A percentile compares a stretch with the other conserved stretches of the same genome.
Conservation (phyloP, 2,888 invertebrate genomes). For the Cremastobaeus sp. region DNA sequence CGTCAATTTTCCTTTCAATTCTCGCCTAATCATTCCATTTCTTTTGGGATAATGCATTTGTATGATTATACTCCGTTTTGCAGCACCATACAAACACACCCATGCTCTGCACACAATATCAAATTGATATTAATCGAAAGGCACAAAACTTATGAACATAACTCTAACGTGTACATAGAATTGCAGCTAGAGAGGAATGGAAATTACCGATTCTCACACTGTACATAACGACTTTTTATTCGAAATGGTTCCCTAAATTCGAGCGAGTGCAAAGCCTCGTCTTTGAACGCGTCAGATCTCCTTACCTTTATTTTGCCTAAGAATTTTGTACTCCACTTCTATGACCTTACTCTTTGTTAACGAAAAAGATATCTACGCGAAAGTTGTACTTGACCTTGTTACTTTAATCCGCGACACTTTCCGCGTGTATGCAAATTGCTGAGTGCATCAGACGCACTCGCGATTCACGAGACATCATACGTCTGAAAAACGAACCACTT, state of each 20-base stretch:
- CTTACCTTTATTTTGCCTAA: neutral
- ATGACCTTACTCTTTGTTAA: no score
- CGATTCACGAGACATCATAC: constrained; percentile 1
- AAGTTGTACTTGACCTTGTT: no score
- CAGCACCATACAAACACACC: neutral
- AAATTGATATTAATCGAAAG: constrained; percentile 11
- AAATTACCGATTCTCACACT: constrained; percentile 14
- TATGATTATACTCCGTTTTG: no score
- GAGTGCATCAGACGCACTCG: no score
- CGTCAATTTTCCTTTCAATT: no score
- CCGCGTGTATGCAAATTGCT: no score
- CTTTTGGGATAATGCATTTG: no score
- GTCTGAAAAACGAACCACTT: neutral
- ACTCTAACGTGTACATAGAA: constrained; percentile 23
- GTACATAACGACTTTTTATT: constrained; percentile 28
- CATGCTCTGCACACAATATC: constrained; percentile 9
- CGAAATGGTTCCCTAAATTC: constrained; percentile 15
- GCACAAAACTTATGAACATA: constrained; percentile 23
- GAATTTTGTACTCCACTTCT: neutral
- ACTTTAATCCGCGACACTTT: no score
- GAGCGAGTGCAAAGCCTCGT: neutral
- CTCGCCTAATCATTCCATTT: no score
- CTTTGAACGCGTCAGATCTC: neutral
- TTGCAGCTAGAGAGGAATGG: constrained; percentile 3
- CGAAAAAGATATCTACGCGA: no score